Conservation (phyloP, 2,113 vertebrate genomes). For the Tauraco erythrolophus region DNA sequence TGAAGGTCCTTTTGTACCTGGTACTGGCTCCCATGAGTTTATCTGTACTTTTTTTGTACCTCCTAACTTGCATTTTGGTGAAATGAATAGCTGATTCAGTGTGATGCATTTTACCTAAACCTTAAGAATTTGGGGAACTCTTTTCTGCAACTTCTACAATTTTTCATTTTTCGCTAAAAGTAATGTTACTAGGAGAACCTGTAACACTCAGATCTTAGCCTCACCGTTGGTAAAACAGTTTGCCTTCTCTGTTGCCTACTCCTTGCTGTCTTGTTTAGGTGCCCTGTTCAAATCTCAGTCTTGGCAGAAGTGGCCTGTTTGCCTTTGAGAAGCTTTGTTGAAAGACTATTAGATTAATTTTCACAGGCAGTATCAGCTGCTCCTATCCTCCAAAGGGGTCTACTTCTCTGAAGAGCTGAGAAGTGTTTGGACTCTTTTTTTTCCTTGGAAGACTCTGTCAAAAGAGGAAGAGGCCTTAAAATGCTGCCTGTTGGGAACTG, state of each 20-base stretch:
- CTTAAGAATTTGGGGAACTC: not conserved
- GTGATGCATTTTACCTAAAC: not conserved
- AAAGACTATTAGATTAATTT: not conserved
- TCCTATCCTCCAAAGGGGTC: not conserved
- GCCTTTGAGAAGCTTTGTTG: not conserved
- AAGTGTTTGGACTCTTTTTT: not conserved
- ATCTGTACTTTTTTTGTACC: not conserved
- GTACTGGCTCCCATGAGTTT: not conserved
- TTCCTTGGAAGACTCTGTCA: not conserved
- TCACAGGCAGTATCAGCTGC: not conserved
- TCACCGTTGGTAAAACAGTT: not conserved
- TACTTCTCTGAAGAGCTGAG: not conserved
- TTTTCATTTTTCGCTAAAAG: not conserved
- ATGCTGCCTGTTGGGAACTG: not conserved
- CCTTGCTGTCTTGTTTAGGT: not conserved
- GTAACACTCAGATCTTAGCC: not conserved
- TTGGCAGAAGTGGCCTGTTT: not conserved
- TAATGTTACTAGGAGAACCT: not conserved
- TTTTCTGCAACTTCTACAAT: not conserved
- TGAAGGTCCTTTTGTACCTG: not conserved
- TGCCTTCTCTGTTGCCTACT: not conserved
- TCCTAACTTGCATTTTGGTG: not conserved
- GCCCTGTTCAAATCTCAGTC: not conserved
- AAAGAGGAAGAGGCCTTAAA: conserved; percentile 10
- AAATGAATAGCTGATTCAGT: not conserved